Evolutionary conservation across 2,113 vertebrate species (phyloP).

Genomic region (Proteles cristata): DNA sequence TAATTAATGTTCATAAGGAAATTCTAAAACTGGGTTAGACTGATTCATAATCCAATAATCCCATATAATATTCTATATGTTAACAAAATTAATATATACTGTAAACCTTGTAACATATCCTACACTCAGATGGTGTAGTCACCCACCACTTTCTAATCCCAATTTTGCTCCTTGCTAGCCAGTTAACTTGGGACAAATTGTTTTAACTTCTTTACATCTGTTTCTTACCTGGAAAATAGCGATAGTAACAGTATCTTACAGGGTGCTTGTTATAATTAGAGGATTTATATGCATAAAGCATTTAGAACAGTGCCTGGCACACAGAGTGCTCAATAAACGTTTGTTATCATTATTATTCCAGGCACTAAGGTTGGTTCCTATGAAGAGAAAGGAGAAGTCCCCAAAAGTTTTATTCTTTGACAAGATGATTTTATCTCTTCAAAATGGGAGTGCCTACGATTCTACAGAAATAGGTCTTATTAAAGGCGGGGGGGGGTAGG

Average conservation of each 20-base stretch:
- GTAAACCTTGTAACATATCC: background rate
- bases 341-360: background rate
- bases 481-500: background rate
- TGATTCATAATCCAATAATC: slow-evolving; percentile 34
- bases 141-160: background rate
- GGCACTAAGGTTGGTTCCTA: background rate
- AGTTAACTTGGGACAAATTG: slow-evolving; percentile 13
- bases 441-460: background rate
- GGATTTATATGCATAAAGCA: background rate
- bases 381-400: background rate
- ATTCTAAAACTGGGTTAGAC: slow-evolving; percentile 6
- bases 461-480: background rate
- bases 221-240: slow-evolving; percentile 30
- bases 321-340: background rate
- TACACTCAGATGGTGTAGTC: background rate
- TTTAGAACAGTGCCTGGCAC: background rate
- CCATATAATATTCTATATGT: background rate
- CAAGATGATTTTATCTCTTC: background rate
- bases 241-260: background rate
- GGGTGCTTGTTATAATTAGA: background rate
- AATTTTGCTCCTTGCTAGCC: background rate
- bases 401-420: slow-evolving; percentile 28
- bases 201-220: background rate
- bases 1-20: slow-evolving; percentile 45
- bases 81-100: slow-evolving; percentile 28